Evolutionary conservation across 2,888 invertebrate genomes (phyloP).

Genomic region (Cantharis lateralis): DNA sequence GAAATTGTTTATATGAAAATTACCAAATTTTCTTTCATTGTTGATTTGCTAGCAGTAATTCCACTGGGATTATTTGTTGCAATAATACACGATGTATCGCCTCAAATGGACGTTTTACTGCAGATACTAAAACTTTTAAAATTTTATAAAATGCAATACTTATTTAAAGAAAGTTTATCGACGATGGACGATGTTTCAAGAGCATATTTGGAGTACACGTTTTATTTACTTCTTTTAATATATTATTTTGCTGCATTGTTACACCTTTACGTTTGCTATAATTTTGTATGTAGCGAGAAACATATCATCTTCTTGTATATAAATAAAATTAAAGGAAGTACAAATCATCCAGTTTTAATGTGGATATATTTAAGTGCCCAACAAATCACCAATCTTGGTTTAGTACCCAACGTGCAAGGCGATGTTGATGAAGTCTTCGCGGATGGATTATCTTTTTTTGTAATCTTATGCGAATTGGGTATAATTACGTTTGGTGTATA

Average conservation of each 20-base stretch:
- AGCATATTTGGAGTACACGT: background rate
- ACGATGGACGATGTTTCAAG: background rate
- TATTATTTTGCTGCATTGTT: slow-evolving; percentile 4
- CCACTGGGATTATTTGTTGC: slow-evolving; percentile 30
- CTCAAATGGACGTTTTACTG: slow-evolving; percentile 16
- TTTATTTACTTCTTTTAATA: background rate
- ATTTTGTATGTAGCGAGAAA: background rate
- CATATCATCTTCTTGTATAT: background rate
- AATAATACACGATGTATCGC: slow-evolving; percentile 10
- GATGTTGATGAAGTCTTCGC: background rate
- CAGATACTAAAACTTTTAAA: slow-evolving; percentile 34
- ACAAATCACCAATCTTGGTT: background rate
- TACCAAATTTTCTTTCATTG: slow-evolving; percentile 22
- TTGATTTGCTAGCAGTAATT: slow-evolving; percentile 32
- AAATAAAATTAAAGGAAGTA: background rate
- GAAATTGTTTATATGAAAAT: slow-evolving; percentile 22
- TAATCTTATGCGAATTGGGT: background rate
- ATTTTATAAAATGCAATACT: slow-evolving; percentile 26
- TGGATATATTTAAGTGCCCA: background rate
- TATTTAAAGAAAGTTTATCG: slow-evolving; percentile 8
- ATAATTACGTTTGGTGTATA: slow-evolving; percentile 13
- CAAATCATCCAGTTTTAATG: background rate
- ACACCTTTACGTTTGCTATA: slow-evolving; percentile 6
- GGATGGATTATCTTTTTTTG: background rate
- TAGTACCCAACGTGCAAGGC: background rate